Percentiles rank a stretch among this genome's conserved stretches.
Evolutionary conservation across 2,888 invertebrate species (phyloP).

Genomic region (Stenchaetothrips biformis): DNA sequence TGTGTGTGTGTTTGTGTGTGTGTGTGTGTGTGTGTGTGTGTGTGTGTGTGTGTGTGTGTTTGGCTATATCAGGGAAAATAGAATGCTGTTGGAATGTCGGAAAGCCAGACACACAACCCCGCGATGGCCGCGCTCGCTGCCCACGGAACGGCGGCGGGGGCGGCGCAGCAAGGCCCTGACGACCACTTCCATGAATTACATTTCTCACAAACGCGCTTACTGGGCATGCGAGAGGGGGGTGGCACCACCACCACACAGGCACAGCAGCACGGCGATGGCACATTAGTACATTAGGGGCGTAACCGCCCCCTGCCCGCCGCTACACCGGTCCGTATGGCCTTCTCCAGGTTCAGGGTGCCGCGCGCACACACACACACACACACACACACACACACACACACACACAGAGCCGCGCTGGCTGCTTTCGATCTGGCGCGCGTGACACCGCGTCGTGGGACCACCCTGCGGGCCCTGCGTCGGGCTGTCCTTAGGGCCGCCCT

Average conservation of each 20-base stretch:
- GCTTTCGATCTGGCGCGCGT: too few species aligned
- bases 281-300: conserved; percentile 8
- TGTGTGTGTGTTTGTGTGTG: neutral
- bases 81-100: neutral
- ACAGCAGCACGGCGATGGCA: neutral
- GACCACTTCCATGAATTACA: conserved; percentile 23
- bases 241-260: neutral
- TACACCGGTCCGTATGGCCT: too few species aligned
- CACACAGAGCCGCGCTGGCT: neutral
- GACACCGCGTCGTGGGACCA: too few species aligned
- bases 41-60: neutral
- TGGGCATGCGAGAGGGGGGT: neutral
- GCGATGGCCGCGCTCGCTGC: too few species aligned
- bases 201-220: conserved; percentile 21
- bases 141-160: too few species aligned
- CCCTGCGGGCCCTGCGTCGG: too few species aligned
- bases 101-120: neutral
- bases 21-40: neutral
- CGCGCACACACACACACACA: too few species aligned
- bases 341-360: too few species aligned
- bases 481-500: neutral
- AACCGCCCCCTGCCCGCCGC: too few species aligned
- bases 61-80: neutral
- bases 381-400: neutral
- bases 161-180: neutral